Base-by-base conservation (phyloP, 2,113 vertebrate genomes). In the Forbesichthys papilliferus region DNA sequence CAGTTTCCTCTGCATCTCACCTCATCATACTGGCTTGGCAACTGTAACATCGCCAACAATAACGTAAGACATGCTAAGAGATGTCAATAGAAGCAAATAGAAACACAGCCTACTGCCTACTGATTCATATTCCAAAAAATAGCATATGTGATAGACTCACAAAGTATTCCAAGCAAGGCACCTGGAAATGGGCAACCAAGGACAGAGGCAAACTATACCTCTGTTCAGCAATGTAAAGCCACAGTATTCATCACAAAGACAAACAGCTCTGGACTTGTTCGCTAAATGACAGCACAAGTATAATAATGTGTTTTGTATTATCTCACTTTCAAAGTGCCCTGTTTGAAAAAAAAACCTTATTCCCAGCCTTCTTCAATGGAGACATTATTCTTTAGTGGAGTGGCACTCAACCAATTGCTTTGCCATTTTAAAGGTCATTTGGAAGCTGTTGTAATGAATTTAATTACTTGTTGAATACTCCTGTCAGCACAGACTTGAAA, bases 371-470 rank as follows among this genome's bases (percentile, higher is more conserved):
- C n/a, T 73, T 54, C 64, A 57, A 74, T 54, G 48, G 65, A 54
- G 18, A 2, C 73, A 79, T 72, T 68, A 52, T 47, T 79, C 74
- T 73, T 70, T 36, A 42, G 53, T 34, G 13, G 67, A 75, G 58
- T 69, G 48, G 47, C 66, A 75, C 63, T 60, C 73, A 65, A 70
- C 56, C 71, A 74, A 78, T 74, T 68, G 64, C 57, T 69, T 66
- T 71, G 75, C 18, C 66, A 62, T 74, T 80, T 71, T 42, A 75
- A 80, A 85, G 79, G 79, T 78, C 73, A 61, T 27, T 16, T 7
- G 60, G 61, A 60, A 75, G 48, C 33, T 61, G 53, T 53, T 75
- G 16, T 75, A 76, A 84, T 72, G 53, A 70, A 73, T 68, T 72
- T 48, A 76, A 84, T 80, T 66, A 74, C 64, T 66, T 65, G 68